Conservation (phyloP, 2,797 vertebrate species). For the Melanotaenia parkinsoni region DNA sequence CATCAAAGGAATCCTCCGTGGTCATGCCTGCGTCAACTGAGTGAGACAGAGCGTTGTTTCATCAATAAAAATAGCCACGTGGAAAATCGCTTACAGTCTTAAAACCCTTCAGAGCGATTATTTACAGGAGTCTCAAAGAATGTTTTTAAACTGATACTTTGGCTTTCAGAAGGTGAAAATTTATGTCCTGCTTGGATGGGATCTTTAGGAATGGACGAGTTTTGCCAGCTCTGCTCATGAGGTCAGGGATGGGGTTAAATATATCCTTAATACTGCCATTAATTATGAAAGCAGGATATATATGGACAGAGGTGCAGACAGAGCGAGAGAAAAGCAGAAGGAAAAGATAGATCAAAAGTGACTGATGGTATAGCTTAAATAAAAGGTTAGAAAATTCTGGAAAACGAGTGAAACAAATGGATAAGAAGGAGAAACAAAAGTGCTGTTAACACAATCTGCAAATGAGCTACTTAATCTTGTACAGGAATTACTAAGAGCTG, state of each 20-base stretch:
- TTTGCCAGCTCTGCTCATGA: constrained; percentile 48
- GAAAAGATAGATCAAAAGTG: background rate
- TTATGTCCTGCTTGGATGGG: constrained; percentile 48
- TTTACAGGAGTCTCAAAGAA: constrained; percentile 36
- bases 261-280: constrained; percentile 36
- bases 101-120: constrained; percentile 14
- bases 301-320: constrained; percentile 11
- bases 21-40: constrained; percentile 89
- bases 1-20: constrained; percentile 91
- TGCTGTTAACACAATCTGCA: constrained; percentile 21
- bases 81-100: constrained; percentile 46
- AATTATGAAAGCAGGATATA: constrained; percentile 27
- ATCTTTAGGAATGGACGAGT: constrained; percentile 32
- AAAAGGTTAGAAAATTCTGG: constrained; percentile 17
- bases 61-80: constrained; percentile 32
- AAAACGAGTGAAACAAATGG: constrained; percentile 17
- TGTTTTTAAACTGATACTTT: constrained; percentile 49
- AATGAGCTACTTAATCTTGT: background rate
- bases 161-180: constrained; percentile 55
- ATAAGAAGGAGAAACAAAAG: constrained; percentile 8
- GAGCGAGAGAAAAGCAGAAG: background rate
- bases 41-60: constrained; percentile 42
- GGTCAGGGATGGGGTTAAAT: constrained; percentile 13
- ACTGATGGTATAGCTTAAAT: constrained; percentile 10
- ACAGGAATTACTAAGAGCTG: background rate